These are phyloP conservation scores for Anguilla pacifica DNA, from an alignment of 2,797 vertebrate species.

Conservation along the genomic window DNA sequence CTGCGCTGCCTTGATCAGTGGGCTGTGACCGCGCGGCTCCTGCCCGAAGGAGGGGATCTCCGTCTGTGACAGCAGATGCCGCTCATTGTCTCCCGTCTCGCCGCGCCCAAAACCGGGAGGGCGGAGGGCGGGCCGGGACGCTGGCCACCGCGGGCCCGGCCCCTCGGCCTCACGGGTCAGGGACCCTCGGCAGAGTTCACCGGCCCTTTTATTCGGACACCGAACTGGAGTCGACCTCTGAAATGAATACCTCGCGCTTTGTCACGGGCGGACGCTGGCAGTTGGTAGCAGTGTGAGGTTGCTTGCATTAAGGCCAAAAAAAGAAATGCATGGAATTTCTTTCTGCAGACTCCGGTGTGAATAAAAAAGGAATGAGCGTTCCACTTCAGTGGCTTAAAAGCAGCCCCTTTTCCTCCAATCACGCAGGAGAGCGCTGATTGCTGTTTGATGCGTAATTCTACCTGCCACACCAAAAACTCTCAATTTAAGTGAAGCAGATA, in stretches of 20 bases:
- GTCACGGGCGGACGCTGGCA: background rate
- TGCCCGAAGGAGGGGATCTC: slow-evolving; percentile 73
- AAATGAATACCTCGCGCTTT: background rate
- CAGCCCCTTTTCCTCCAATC: slow-evolving; percentile 46
- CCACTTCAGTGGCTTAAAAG: slow-evolving; percentile 67
- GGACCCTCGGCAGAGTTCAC: background rate
- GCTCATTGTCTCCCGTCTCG: slow-evolving; percentile 61
- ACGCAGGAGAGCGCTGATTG: background rate
- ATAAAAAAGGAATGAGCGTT: slow-evolving; percentile 63
- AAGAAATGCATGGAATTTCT: slow-evolving; percentile 59
- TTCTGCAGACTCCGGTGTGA: slow-evolving; percentile 62
- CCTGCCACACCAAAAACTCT: slow-evolving; percentile 41
- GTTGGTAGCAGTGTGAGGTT: background rate
- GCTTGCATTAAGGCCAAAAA: slow-evolving; percentile 52
- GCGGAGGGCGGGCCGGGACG: slow-evolving; percentile 47
- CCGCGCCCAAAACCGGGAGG: slow-evolving; percentile 47
- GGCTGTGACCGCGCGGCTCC: slow-evolving; percentile 77
- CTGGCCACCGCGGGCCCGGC: slow-evolving; percentile 55
- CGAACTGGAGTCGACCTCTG: background rate
- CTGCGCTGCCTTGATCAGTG: slow-evolving; percentile 73
- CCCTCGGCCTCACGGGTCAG: background rate
- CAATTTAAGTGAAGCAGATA: slow-evolving; percentile 51
- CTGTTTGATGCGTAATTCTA: slow-evolving; percentile 62
- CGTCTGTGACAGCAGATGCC: slow-evolving; percentile 61
- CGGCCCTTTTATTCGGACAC: background rate